A percentile compares a stretch with the other conserved stretches of the same genome.
phyloP scores from a whole-genome alignment of 2,113 vertebrate genomes.

The Tenrec ecaudatus region DNA sequence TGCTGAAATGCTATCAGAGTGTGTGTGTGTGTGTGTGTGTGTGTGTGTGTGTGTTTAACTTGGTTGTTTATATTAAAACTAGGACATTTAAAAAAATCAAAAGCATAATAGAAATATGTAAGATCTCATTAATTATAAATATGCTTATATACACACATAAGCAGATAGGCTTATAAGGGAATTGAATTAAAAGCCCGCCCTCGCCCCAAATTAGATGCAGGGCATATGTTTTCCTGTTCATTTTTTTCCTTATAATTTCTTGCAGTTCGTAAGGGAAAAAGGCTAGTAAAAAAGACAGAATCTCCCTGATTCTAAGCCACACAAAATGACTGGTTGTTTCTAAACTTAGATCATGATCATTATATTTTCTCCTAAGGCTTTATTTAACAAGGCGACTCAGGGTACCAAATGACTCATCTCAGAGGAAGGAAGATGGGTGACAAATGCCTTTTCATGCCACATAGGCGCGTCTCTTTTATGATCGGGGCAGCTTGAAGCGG shows the following conservation, averaged over 20 bases:
- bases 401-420: slow-evolving; percentile 68
- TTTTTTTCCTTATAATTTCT: slow-evolving; percentile 61
- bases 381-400: slow-evolving; percentile 78
- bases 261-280: slow-evolving; percentile 71
- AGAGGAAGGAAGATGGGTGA: slow-evolving; percentile 68
- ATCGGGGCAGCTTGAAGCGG: neutral
- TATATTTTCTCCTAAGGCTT: slow-evolving; percentile 65
- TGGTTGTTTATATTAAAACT: neutral
- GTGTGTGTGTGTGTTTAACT: neutral
- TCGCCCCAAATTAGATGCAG: neutral
- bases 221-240: slow-evolving; percentile 20
- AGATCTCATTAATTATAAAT: slow-evolving; percentile 42
- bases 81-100: neutral
- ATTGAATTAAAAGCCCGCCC: slow-evolving; percentile 16
- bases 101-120: slow-evolving; percentile 36
- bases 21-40: neutral
- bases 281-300: slow-evolving; percentile 54
- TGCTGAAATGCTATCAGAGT: neutral
- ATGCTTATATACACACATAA: slow-evolving; percentile 8
- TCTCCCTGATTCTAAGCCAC: slow-evolving; percentile 73
- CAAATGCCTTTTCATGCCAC: slow-evolving; percentile 34
- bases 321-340: slow-evolving; percentile 27
- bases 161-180: neutral
- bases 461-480: neutral
- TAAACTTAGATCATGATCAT: slow-evolving; percentile 82